These are phyloP conservation scores for Gerris buenoi DNA, from an alignment of 1,140 invertebrate species.

Conservation along the genomic window DNA sequence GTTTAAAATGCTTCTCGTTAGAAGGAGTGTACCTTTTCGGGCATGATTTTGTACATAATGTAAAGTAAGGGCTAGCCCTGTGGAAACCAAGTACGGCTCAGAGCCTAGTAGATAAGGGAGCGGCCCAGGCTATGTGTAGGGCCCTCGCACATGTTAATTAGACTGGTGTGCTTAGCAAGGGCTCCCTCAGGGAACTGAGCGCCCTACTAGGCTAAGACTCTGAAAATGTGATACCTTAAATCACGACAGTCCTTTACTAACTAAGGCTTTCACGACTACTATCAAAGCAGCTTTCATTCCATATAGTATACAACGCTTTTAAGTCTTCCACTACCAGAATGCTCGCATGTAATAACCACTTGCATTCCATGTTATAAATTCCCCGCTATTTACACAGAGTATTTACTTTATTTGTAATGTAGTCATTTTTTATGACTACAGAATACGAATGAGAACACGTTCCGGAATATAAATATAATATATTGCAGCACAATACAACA, in stretches of 20 bases:
- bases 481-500: too few species aligned
- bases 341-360: too few species aligned
- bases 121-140: not conserved
- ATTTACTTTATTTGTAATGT: too few species aligned
- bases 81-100: not conserved
- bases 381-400: too few species aligned
- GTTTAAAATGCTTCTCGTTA: too few species aligned
- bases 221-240: not conserved
- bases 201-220: not conserved
- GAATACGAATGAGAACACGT: too few species aligned
- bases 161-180: not conserved
- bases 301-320: too few species aligned
- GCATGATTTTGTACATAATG: not conserved
- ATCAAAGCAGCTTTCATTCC: not conserved
- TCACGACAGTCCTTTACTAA: not conserved
- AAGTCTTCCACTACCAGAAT: too few species aligned
- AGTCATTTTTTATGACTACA: too few species aligned
- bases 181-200: not conserved
- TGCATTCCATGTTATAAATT: too few species aligned
- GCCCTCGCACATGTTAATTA: not conserved
- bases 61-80: not conserved
- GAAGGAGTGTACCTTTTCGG: not conserved
- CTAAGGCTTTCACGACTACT: not conserved
- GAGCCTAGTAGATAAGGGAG: not conserved
- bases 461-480: too few species aligned